Evolutionary conservation across 2,113 vertebrate species (phyloP).

Genomic region (Ahaetulla prasina): DNA sequence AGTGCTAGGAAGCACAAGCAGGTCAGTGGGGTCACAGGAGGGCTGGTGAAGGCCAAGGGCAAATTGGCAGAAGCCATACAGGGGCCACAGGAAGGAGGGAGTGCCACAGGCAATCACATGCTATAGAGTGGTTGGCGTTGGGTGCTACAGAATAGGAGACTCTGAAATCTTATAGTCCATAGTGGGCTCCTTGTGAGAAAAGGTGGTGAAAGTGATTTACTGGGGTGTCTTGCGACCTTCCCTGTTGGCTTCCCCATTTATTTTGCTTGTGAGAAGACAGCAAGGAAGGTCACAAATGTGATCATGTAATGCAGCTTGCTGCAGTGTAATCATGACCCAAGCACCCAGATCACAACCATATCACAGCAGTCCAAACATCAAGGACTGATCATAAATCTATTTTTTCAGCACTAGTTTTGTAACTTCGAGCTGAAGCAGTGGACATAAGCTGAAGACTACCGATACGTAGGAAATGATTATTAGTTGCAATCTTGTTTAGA

Average conservation of each 20-base stretch:
- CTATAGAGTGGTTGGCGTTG: neutral
- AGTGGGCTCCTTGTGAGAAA: neutral
- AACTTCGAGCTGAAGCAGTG: neutral
- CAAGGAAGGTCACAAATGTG: neutral
- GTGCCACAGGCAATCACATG: neutral
- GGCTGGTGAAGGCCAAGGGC: neutral
- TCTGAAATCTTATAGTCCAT: neutral
- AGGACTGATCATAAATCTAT: neutral
- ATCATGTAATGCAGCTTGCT: neutral
- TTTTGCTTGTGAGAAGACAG: neutral
- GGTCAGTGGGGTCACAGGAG: neutral
- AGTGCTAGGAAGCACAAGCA: neutral
- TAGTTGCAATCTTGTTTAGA: neutral
- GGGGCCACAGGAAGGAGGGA: neutral
- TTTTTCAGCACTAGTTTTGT: neutral
- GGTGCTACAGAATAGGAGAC: neutral
- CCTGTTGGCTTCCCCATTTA: neutral
- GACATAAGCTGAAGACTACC: neutral
- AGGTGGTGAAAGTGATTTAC: neutral
- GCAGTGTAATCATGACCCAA: neutral
- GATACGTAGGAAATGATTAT: neutral
- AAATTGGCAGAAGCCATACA: neutral
- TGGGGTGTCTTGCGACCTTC: neutral
- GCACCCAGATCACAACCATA: neutral
- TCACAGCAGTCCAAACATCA: neutral